Percentiles rank a stretch among this genome's conserved stretches.
phyloP scores from a whole-genome alignment of 2,888 invertebrate genomes.

The Lasioglossum morio region DNA sequence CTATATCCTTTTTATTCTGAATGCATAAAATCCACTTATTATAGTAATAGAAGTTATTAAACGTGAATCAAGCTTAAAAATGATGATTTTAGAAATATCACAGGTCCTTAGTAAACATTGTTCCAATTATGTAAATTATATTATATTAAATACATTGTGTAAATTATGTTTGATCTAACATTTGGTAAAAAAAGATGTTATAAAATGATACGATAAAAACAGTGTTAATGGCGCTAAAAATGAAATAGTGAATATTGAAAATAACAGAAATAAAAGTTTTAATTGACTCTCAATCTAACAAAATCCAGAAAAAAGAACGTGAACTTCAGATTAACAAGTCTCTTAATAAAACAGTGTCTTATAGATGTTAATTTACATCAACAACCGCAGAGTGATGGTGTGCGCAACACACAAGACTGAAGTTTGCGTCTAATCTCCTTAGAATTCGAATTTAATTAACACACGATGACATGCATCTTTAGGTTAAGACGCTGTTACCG shows the following conservation, averaged over 20 bases:
- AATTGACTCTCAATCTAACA: neutral
- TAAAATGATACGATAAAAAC: neutral
- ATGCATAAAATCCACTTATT: no score
- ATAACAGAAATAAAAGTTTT: neutral
- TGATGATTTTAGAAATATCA: no score
- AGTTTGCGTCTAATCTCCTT: neutral
- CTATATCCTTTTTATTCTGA: no score
- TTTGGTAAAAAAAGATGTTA: neutral
- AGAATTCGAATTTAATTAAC: conserved; percentile 23
- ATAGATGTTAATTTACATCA: neutral
- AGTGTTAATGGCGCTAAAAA: neutral
- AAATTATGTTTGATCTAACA: no score
- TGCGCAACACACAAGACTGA: neutral
- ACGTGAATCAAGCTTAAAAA: no score
- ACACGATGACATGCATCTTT: neutral
- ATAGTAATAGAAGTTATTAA: no score
- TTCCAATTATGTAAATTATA: no score
- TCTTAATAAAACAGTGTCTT: neutral
- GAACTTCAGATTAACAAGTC: neutral
- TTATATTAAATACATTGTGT: no score
- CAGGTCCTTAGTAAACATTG: no score
- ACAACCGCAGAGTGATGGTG: neutral
- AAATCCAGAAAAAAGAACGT: neutral
- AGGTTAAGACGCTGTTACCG: neutral
- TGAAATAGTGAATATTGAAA: neutral